These are phyloP conservation scores for Coelopa frigida DNA, from an alignment of 1,140 invertebrate species.

Conservation along the genomic window DNA sequence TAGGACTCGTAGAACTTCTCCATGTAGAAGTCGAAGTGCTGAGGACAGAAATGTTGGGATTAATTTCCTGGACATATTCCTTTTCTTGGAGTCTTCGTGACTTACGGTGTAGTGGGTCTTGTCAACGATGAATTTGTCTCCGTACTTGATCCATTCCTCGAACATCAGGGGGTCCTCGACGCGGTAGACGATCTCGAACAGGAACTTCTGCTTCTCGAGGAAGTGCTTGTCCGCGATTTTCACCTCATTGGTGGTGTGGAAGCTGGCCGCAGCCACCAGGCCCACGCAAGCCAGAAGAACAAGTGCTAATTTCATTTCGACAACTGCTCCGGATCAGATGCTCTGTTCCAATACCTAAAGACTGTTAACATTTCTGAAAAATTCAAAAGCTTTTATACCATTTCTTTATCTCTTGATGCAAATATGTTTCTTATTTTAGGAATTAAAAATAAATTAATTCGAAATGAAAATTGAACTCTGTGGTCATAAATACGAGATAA, in stretches of 20 bases:
- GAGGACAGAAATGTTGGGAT: background rate
- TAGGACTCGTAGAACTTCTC: conserved; percentile 16
- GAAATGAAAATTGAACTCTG: too few relatives aligned
- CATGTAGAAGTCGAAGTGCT: conserved; percentile 34
- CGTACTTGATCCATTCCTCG: conserved; percentile 32
- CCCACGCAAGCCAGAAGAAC: conserved; percentile 30
- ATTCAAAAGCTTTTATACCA: conserved; percentile 20
- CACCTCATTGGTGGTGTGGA: conserved; percentile 18
- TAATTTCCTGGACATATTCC: too few relatives aligned
- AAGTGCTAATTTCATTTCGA: conserved; percentile 29
- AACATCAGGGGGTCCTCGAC: conserved; percentile 44
- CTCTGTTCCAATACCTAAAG: conserved; percentile 32
- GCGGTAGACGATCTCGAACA: conserved; percentile 57
- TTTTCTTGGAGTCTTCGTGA: background rate
- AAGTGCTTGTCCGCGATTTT: conserved; percentile 27
- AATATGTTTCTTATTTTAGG: too few relatives aligned
- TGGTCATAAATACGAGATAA: too few relatives aligned
- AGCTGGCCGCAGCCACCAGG: conserved; percentile 26
- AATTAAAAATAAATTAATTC: too few relatives aligned
- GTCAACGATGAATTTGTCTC: conserved; percentile 19
- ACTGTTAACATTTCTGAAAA: conserved; percentile 21
- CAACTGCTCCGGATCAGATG: conserved; percentile 26
- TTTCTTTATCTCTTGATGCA: background rate
- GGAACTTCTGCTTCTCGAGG: conserved; percentile 52
- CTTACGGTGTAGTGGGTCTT: conserved; percentile 36